phyloP scores from a whole-genome alignment of 1,140 invertebrate genomes.

The Drosophila truncata region DNA sequence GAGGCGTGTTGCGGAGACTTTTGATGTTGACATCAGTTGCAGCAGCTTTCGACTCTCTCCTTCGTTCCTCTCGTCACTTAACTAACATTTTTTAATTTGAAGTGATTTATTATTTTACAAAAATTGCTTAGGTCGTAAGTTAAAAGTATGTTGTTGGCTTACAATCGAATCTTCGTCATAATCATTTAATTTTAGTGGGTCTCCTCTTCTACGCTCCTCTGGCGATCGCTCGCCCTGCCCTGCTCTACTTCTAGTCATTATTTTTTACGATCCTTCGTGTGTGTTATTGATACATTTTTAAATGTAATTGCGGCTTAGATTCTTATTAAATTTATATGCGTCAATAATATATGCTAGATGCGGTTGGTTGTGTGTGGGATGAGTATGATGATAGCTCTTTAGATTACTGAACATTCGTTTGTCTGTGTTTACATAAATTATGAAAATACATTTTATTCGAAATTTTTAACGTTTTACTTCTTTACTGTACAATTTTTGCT shows the following conservation, averaged over 20 bases:
- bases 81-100: slow-evolving; percentile 68
- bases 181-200: slow-evolving; percentile 68
- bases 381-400: slow-evolving; percentile 39
- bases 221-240: slow-evolving; percentile 37
- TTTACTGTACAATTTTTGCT: slow-evolving; percentile 72
- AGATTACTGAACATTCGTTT: slow-evolving; percentile 61
- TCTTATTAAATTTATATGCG: slow-evolving; percentile 67
- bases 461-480: slow-evolving; percentile 68
- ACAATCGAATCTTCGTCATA: slow-evolving; percentile 73
- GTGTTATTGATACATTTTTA: slow-evolving; percentile 62
- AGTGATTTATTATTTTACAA: slow-evolving; percentile 80
- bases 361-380: slow-evolving; percentile 29
- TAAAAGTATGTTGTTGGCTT: slow-evolving; percentile 83
- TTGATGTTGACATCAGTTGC: slow-evolving; percentile 48
- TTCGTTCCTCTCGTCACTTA: slow-evolving; percentile 48
- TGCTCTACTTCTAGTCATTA: slow-evolving; percentile 54
- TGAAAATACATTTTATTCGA: slow-evolving; percentile 82
- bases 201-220: slow-evolving; percentile 28
- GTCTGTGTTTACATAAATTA: slow-evolving; percentile 74
- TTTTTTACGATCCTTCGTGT: slow-evolving; percentile 43
- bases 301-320: slow-evolving; percentile 72
- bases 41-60: slow-evolving; percentile 46
- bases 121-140: slow-evolving; percentile 76
- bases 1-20: slow-evolving; percentile 31
- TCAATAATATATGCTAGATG: slow-evolving; percentile 72